Evolutionary conservation across 2,113 vertebrate species (phyloP), one percentile per base, ranked within the genome.

Genomic region (Cacatua alba): DNA sequence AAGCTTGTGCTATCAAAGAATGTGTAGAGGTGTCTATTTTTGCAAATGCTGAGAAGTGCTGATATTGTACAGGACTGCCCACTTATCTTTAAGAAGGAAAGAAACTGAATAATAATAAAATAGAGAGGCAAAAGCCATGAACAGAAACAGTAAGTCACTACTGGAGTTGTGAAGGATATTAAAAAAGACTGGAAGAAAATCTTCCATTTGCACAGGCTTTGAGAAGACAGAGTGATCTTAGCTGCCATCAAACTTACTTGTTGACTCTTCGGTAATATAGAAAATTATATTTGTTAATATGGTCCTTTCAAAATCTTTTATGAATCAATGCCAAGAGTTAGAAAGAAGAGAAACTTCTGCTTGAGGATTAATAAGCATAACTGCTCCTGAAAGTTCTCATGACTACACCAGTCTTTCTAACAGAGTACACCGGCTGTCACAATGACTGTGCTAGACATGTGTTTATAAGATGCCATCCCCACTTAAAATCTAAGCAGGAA

Each of bases 371-470:
- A 52, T 17, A 13, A 13, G 4, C 20, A 41, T 52, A 86, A 26
- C 33, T 82, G 21, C 8, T 75, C n/a, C 62, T 67, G 46, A 88
- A 94, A 67, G 8, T 51, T 67, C 55, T 71, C 35, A 28, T 29
- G 39, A 63, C 41, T 59, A 25, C 46, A 63, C 3, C 37, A 25
- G 24, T 25, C 31, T 24, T 64, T 35, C 49, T 44, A 71, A 55
- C 7, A 62, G 33, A 79, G 21, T 7, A 69, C 0, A 2, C 21
- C 55, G 51, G 19, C 21, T 72, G 52, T 48, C 71, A 63, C 44
- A 48, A 68, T 63, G 62, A 46, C 43, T 24, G 51, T 82, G 37
- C 21, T 15, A 53, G 7, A 67, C 5, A 33, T 0, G 0, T 16
- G 24, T 23, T 41, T 93, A 0, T 62, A 94, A 59, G 6, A 9